Evolutionary conservation across 2,888 invertebrate species (phyloP).

Genomic region (Seira musarum): DNA sequence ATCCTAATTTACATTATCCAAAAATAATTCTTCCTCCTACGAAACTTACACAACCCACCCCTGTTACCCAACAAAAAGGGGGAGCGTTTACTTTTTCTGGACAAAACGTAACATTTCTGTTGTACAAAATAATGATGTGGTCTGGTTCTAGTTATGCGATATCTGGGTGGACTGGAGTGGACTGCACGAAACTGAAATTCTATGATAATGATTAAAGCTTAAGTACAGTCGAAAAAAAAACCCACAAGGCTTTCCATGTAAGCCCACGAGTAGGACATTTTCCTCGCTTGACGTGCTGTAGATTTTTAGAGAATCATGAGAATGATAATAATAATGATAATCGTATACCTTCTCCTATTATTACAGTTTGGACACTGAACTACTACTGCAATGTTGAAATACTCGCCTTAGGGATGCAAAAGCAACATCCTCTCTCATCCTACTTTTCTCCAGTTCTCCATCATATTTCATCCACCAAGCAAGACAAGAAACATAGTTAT

Average conservation of each 20-base stretch:
- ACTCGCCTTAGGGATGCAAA: slow-evolving; percentile 33
- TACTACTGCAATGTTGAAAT: slow-evolving; percentile 40
- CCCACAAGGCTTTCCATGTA: neutral
- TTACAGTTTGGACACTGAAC: neutral
- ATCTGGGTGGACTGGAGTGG: too few species aligned
- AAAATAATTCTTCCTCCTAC: too few species aligned
- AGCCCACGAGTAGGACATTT: too few species aligned
- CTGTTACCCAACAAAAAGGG: too few species aligned
- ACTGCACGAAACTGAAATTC: neutral
- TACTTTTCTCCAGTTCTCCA: slow-evolving; percentile 32
- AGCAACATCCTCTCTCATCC: slow-evolving; percentile 21
- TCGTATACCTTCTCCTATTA: slow-evolving; percentile 2
- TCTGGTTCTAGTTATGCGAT: too few species aligned
- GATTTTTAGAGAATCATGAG: slow-evolving; percentile 3
- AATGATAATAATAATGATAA: neutral
- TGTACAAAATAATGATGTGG: too few species aligned
- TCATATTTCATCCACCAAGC: neutral
- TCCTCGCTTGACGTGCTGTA: neutral
- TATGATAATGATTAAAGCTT: slow-evolving; percentile 8
- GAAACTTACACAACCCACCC: too few species aligned
- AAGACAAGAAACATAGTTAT: too few species aligned
- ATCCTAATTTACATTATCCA: neutral
- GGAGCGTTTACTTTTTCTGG: neutral
- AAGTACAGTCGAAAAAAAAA: neutral
- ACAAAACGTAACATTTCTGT: too few species aligned